Conservation (phyloP, 2,888 invertebrate species). For the Microplitis manilae region DNA sequence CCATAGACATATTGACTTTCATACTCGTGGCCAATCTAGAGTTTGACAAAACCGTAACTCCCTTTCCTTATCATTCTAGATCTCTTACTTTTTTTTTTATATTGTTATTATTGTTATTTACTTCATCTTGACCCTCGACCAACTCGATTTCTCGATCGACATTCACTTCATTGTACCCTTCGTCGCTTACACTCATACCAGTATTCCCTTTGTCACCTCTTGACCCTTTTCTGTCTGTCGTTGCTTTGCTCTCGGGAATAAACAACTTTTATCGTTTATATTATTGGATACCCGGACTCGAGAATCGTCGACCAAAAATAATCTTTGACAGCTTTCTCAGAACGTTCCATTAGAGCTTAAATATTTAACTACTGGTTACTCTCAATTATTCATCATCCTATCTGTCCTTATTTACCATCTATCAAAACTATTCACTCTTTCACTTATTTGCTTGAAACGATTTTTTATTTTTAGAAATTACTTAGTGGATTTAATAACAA, state of each 20-base stretch:
- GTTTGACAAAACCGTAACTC: slow-evolving; percentile 38
- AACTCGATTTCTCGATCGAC: not conserved
- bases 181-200: slow-evolving; percentile 4
- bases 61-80: slow-evolving; percentile 42
- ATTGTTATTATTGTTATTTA: not conserved
- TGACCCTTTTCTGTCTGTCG: slow-evolving; percentile 44
- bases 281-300: slow-evolving; percentile 16
- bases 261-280: slow-evolving; percentile 62
- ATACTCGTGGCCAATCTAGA: slow-evolving; percentile 58
- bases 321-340: slow-evolving; percentile 53
- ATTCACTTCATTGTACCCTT: slow-evolving; percentile 20
- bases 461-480: slow-evolving; percentile 76
- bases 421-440: slow-evolving; percentile 7
- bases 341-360: not conserved
- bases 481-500: slow-evolving; percentile 89
- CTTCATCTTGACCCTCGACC: not conserved
- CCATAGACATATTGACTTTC: slow-evolving; percentile 61
- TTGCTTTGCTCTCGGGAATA: slow-evolving; percentile 57
- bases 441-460: slow-evolving; percentile 23
- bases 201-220: slow-evolving; percentile 10
- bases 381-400: not conserved
- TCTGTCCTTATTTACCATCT: not conserved
- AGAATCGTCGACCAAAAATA: slow-evolving; percentile 35
- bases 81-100: slow-evolving; percentile 5
- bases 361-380: not conserved